Evolutionary conservation across 2,888 invertebrate species (phyloP), one percentile per base, ranked within the genome.

Genomic region (Aleiodes testaceus): DNA sequence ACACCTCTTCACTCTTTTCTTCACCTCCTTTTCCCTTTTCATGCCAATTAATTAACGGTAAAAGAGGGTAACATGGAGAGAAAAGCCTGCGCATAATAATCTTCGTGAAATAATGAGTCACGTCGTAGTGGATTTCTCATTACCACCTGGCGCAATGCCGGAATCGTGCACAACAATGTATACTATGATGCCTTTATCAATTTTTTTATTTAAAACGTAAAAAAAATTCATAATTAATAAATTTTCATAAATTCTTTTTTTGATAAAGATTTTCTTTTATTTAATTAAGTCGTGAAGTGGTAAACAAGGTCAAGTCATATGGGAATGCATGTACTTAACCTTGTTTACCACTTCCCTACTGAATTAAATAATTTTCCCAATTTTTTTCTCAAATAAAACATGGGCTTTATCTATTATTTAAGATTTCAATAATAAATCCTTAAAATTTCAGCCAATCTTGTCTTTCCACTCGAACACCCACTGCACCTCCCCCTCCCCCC

Each of bases 51-150:
- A 66, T 71, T 71, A 63, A 26, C 16, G 70, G 55, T 11, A n/a
- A n/a, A 61, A 16, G 30, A 44, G 20, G 53, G 53, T 61, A 50
- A 63, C 49, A 63, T 53, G 14, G 59, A 61, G 69, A 70, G 66
- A 6, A 30, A 67, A 69, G 63, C 69, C 69, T 70, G 70, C 69
- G 74, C 72, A 74, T 74, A 70, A 75, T 74, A 74, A 75, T 75
- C 72, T 49, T 69, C 16, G 47, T 14, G 36, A 74, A 72, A 72
- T 73, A 68, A 73, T 72, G 75, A 69, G 73, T 66, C 69, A 69
- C 70, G 67, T 69, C 71, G 63, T 20, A 65, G 49, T 55, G 55
- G 72, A 74, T 74, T 74, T 72, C 47, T 61, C 71, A 66, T 71
- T 66, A 50, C 71, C 71, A 67, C 44, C 63, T 71, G 70, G 22